phyloP scores from a whole-genome alignment of 2,888 invertebrate genomes.

The Tiliacea citrago region DNA sequence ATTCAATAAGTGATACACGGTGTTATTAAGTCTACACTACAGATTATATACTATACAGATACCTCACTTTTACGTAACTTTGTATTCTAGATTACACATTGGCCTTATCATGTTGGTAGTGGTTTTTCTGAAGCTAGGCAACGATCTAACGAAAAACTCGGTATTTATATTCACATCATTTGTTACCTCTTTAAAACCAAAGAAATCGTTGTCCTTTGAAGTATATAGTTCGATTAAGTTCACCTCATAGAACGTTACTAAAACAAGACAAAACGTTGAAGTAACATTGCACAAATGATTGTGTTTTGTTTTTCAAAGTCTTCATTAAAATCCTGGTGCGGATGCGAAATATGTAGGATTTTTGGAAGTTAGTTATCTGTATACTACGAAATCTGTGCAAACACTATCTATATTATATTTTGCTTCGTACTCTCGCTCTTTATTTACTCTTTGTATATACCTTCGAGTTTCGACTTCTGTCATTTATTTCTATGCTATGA shows the following conservation, averaged over 20 bases:
- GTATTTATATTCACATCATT: background rate
- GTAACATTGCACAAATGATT: background rate
- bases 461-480: conserved; percentile 56
- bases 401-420: conserved; percentile 62
- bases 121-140: background rate
- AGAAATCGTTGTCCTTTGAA: background rate
- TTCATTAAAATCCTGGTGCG: too few species aligned
- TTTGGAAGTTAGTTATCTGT: conserved; percentile 17
- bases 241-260: background rate
- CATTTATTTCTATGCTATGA: conserved; percentile 67
- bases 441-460: conserved; percentile 71
- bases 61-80: background rate
- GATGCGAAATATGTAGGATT: too few species aligned
- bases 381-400: conserved; percentile 57
- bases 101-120: background rate
- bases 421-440: conserved; percentile 83
- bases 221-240: background rate
- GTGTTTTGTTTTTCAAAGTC: background rate
- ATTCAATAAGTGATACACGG: conserved; percentile 45
- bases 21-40: conserved; percentile 45
- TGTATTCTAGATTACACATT: background rate
- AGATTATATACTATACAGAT: conserved; percentile 44
- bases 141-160: background rate
- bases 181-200: background rate
- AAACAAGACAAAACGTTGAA: background rate